phyloP scores from a whole-genome alignment of 1,140 invertebrate genomes.

The Nasonia vitripennis region DNA sequence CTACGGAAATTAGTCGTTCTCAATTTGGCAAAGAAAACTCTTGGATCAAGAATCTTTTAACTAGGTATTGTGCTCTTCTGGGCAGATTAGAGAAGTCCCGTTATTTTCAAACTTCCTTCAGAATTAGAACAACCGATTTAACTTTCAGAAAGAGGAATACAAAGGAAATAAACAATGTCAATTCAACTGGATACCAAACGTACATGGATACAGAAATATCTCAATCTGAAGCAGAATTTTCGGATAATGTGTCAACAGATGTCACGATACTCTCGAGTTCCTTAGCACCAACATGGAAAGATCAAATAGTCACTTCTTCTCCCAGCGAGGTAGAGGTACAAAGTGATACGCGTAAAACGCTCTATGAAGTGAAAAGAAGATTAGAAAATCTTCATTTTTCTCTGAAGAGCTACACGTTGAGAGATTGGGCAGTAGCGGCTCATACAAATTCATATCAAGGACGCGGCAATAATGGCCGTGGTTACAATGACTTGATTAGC shows the following conservation, averaged over 20 bases:
- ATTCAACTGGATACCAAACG: neutral
- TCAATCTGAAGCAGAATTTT: neutral
- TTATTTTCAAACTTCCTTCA: neutral
- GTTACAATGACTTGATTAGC: neutral
- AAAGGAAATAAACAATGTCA: neutral
- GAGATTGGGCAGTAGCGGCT: neutral
- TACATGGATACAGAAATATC: neutral
- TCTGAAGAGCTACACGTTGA: conserved; percentile 53
- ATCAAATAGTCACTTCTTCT: neutral
- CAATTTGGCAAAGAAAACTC: conserved; percentile 55
- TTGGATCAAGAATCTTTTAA: conserved; percentile 61
- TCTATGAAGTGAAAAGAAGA: conserved; percentile 56
- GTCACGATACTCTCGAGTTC: neutral
- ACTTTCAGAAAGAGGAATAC: conserved; percentile 14
- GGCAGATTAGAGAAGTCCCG: neutral
- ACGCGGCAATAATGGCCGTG: too few species aligned
- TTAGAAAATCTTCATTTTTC: conserved; percentile 61
- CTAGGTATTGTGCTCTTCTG: conserved; percentile 52
- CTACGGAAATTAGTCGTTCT: conserved; percentile 50
- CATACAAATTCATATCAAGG: neutral
- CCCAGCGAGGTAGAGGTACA: neutral
- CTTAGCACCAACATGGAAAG: neutral
- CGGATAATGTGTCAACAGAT: neutral
- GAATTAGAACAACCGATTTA: neutral
- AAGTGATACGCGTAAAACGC: conserved; percentile 47